Percentiles rank a stretch among this genome's conserved stretches.
Evolutionary conservation across 2,113 vertebrate genomes (phyloP).

Genomic region (Phainopepla nitens): DNA sequence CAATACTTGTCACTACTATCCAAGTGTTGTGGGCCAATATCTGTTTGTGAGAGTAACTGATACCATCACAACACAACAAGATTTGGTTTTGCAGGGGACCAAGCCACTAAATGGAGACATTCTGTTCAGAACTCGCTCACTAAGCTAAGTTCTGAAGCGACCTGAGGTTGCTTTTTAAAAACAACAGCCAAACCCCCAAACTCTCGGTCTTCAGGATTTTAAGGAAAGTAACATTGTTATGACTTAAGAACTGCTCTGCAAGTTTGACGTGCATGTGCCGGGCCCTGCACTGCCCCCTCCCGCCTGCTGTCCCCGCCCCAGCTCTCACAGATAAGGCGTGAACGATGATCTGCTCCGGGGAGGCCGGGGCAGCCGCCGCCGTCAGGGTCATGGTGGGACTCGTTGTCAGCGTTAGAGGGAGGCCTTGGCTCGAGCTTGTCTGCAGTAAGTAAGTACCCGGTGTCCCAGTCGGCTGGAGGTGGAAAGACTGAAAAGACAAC

Average conservation of each 20-base stretch:
- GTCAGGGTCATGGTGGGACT: constrained; percentile 89
- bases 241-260: neutral
- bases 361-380: constrained; percentile 82
- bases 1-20: neutral
- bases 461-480: constrained; percentile 94
- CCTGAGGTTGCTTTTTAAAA: neutral
- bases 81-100: neutral
- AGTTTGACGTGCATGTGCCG: fast-evolving
- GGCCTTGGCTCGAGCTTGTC: constrained; percentile 88
- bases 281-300: neutral
- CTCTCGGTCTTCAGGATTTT: neutral
- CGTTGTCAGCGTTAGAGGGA: constrained; percentile 84
- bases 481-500: constrained; percentile 84
- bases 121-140: neutral
- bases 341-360: constrained; percentile 96
- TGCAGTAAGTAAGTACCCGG: constrained; percentile 95
- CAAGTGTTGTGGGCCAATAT: neutral
- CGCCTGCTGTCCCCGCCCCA: neutral
- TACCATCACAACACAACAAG: neutral
- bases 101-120: neutral
- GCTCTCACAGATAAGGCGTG: constrained; percentile 89
- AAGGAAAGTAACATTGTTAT: neutral
- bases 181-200: neutral
- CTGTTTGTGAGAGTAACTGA: neutral
- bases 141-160: neutral